phyloP scores from a whole-genome alignment of 2,888 invertebrate genomes.

The Yponomeuta sedellus region DNA sequence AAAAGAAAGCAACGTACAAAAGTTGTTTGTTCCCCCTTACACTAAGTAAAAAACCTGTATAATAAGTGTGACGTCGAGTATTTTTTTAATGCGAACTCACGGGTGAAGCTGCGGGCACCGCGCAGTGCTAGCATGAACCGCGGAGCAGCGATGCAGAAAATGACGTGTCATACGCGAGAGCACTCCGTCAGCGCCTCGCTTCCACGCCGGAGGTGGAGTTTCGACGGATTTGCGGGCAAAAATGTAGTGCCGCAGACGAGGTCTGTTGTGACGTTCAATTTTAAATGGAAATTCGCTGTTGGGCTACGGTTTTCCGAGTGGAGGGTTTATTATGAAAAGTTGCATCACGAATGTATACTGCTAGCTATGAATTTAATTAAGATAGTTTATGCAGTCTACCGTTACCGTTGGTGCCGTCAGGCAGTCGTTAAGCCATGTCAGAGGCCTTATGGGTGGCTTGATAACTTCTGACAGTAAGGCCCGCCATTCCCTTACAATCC shows the following conservation, averaged over 20 bases:
- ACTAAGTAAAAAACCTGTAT: too few species aligned
- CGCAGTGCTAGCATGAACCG: neutral
- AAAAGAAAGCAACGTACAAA: too few species aligned
- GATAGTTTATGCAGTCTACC: too few species aligned
- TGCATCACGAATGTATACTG: too few species aligned
- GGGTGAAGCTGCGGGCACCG: neutral
- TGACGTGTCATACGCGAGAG: constrained; percentile 54
- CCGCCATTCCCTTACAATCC: too few species aligned
- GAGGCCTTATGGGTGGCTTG: too few species aligned
- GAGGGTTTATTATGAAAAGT: neutral
- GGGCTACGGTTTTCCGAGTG: neutral
- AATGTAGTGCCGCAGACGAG: constrained; percentile 7
- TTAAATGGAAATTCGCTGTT: neutral
- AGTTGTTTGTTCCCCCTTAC: too few species aligned
- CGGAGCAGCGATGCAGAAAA: constrained; percentile 57
- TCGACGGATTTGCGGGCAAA: constrained; percentile 26
- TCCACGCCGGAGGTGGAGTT: constrained; percentile 18
- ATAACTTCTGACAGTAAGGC: too few species aligned
- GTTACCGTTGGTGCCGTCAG: too few species aligned
- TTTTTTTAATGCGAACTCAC: neutral
- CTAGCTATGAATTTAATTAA: too few species aligned
- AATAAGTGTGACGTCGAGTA: too few species aligned
- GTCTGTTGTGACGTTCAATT: neutral
- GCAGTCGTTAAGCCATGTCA: too few species aligned
- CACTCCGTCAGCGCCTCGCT: constrained; percentile 10